Conservation (phyloP, 2,888 invertebrate species). For the Chaetogeoica ovagalla region DNA sequence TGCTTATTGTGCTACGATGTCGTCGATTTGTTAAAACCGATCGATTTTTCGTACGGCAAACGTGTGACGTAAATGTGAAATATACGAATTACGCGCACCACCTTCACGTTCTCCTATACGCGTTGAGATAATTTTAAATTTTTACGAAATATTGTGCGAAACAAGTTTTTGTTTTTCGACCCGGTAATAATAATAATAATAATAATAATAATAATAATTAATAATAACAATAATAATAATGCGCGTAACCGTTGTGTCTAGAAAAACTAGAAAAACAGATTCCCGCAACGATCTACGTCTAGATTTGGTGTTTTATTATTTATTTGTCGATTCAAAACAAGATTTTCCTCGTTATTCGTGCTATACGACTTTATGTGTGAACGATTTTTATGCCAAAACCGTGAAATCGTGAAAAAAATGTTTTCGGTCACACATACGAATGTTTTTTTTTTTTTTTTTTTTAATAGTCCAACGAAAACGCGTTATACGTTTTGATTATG, state of each 20-base stretch:
- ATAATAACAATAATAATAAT: too few species aligned
- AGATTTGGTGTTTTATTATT: background rate
- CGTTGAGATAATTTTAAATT: background rate
- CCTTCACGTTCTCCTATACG: too few species aligned
- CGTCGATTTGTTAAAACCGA: too few species aligned
- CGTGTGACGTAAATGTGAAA: too few species aligned
- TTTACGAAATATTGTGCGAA: background rate
- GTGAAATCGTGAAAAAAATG: background rate
- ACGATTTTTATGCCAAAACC: background rate
- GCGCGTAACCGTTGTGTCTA: background rate
- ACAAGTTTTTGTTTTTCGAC: background rate
- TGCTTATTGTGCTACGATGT: too few species aligned
- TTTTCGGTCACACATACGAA: background rate
- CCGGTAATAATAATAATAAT: background rate
- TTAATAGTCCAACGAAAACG: background rate
- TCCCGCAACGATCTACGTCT: background rate
- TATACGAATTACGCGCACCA: too few species aligned
- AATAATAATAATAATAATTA: background rate
- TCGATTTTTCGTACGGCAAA: background rate
- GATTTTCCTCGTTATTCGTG: slow-evolving; percentile 1
- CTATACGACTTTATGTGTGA: background rate
- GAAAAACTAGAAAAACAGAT: background rate
- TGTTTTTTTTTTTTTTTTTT: too few species aligned
- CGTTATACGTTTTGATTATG: background rate
- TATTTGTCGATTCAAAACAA: background rate